Base-by-base conservation (phyloP, 2,888 invertebrate species). In the Amblyjoppa fuscipennis region DNA sequence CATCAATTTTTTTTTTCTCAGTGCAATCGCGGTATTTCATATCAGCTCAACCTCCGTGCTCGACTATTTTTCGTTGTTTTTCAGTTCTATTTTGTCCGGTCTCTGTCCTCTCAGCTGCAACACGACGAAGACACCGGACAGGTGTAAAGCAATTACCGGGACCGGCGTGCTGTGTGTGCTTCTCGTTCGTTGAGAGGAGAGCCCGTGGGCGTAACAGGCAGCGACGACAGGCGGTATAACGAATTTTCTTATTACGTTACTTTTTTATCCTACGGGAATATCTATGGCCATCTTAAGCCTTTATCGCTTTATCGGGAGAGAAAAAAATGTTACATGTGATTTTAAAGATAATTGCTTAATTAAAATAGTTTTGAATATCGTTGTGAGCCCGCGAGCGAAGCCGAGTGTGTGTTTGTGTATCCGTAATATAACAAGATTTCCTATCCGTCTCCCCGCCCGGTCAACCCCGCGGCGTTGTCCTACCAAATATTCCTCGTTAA, bases 281-380 rank as follows among this genome's bases (percentile, higher is more conserved):
- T 79, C 61, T 61, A 74, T 56, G 25, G 66, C 61, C 38, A 61
- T 38, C 45, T 9, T 53, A 53, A 16, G 16, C 34, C 25, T 70
- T 71, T 66, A 76, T 64, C 78, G 61, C 66, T 85, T 75, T 76
- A 86, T 86, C 75, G 70, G 59, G 13, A 45, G 45, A 45, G 66
- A 66, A 75, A 80, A 81, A 80, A 81, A 79, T 66, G 53, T 56
- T 84, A 87, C 81, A 83, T 81, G 74, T 71, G 84, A 83, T 86
- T 85, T 75, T 64, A 28, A 68, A 81, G 83, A 86, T 84, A 84
- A 87, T 81, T 75, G 83, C 81, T 84, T 87, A 84, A 81, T 87
- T 87, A 87, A 87, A 87, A 87, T 87, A 84, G 82, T 84, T 84
- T 61, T 56, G 83, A 81, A 53, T 53, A 38, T 61, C 31, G 49